Evolutionary conservation across 2,888 invertebrate species (phyloP).

Genomic region (Aleiodes alternator): DNA sequence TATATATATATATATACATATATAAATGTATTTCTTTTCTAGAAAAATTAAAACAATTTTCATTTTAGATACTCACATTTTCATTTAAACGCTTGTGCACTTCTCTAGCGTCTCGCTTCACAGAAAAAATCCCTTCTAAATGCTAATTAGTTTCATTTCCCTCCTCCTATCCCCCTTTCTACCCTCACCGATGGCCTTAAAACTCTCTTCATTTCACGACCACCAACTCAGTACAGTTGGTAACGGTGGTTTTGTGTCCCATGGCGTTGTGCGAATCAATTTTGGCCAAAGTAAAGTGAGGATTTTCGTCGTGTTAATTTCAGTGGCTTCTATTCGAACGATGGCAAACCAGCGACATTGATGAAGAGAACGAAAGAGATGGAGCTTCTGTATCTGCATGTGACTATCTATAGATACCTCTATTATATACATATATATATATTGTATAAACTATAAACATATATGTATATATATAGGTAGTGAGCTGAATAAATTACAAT

Average conservation of each 20-base stretch:
- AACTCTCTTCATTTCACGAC: constrained; percentile 10
- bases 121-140: constrained; percentile 57
- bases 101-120: constrained; percentile 40
- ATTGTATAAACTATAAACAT: constrained; percentile 9
- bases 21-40: too few relatives aligned
- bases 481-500: constrained; percentile 54
- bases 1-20: too few relatives aligned
- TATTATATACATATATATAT: background rate
- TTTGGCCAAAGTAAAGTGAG: constrained; percentile 49
- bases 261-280: constrained; percentile 49
- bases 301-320: constrained; percentile 53
- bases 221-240: constrained; percentile 5
- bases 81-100: constrained; percentile 26
- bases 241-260: constrained; percentile 30
- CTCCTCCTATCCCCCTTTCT: background rate
- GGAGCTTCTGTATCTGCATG: background rate
- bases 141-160: constrained; percentile 57
- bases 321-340: constrained; percentile 34
- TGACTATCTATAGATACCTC: too few relatives aligned
- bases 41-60: constrained; percentile 10
- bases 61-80: constrained; percentile 12
- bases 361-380: background rate
- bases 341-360: background rate
- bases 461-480: constrained; percentile 31
- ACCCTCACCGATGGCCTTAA: background rate